A percentile compares a stretch with the other conserved stretches of the same genome.
These are phyloP conservation scores for Stercorarius parasiticus DNA, from an alignment of 2,113 vertebrate species.

Conservation along the genomic window DNA sequence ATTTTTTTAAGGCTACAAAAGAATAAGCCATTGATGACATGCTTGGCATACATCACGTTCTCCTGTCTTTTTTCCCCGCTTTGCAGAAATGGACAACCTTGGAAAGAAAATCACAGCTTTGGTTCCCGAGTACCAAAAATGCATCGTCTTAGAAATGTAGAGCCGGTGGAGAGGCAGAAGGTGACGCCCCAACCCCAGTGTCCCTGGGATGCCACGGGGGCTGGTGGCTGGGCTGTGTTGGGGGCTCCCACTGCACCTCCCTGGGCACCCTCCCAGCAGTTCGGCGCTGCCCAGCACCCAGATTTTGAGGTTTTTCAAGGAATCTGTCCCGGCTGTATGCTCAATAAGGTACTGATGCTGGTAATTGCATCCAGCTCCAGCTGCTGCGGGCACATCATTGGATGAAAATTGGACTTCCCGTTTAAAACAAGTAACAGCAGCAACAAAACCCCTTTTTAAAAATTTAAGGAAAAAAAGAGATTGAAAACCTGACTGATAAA, in stretches of 20 bases:
- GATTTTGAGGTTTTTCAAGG: background rate
- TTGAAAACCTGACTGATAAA: background rate
- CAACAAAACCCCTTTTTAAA: background rate
- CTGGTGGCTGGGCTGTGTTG: accelerated
- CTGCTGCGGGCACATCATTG: accelerated
- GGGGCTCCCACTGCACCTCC: background rate
- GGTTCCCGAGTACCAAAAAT: accelerated
- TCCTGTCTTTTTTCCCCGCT: background rate
- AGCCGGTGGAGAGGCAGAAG: accelerated
- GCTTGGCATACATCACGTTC: background rate
- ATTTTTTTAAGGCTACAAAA: background rate
- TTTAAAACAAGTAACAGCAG: background rate
- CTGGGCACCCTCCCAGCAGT: accelerated
- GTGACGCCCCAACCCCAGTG: background rate
- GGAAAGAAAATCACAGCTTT: background rate
- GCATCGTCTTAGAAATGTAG: background rate
- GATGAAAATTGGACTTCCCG: background rate
- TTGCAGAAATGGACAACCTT: accelerated
- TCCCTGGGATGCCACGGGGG: background rate
- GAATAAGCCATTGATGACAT: accelerated
- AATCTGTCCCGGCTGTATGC: background rate
- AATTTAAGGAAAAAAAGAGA: background rate
- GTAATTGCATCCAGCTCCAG: background rate
- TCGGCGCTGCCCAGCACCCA: background rate
- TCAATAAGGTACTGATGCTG: accelerated